A percentile compares a stretch with the other conserved stretches of the same genome.
These are phyloP conservation scores for Lepidothrix coronata DNA, from an alignment of 2,113 vertebrate species.

Conservation along the genomic window DNA sequence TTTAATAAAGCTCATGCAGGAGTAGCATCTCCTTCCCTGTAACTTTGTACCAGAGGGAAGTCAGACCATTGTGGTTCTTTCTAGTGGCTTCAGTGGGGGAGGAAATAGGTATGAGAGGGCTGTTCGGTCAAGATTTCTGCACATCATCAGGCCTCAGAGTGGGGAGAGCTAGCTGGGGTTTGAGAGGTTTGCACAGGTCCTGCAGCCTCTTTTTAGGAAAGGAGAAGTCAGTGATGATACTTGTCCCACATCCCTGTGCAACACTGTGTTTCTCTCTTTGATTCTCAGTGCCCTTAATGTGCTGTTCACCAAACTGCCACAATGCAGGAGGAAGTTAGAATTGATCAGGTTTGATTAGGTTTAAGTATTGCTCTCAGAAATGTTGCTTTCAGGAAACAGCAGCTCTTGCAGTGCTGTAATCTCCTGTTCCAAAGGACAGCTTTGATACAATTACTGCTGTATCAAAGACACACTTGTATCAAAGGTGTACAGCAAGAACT, in stretches of 20 bases:
- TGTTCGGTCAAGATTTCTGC: background rate
- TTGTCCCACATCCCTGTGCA: background rate
- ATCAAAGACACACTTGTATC: background rate
- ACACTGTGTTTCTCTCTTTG: background rate
- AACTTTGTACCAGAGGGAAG: background rate
- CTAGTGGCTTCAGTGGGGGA: background rate
- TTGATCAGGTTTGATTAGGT: background rate
- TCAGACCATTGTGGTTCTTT: background rate
- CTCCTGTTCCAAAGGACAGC: background rate
- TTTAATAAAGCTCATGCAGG: background rate
- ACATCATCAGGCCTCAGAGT: background rate
- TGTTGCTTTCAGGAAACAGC: background rate
- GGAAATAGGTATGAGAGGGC: background rate
- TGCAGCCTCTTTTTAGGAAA: background rate
- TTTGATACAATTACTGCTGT: background rate
- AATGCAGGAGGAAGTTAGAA: background rate
- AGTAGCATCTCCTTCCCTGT: background rate
- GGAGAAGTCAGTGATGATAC: background rate
- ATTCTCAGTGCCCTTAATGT: background rate
- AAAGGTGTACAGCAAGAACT: background rate
- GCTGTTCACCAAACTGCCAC: background rate
- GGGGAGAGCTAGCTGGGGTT: background rate
- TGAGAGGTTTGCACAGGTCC: background rate
- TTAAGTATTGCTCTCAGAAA: background rate
- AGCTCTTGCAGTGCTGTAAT: background rate